phyloP scores from a whole-genome alignment of 2,113 vertebrate genomes.

The Sebastes fasciatus region DNA sequence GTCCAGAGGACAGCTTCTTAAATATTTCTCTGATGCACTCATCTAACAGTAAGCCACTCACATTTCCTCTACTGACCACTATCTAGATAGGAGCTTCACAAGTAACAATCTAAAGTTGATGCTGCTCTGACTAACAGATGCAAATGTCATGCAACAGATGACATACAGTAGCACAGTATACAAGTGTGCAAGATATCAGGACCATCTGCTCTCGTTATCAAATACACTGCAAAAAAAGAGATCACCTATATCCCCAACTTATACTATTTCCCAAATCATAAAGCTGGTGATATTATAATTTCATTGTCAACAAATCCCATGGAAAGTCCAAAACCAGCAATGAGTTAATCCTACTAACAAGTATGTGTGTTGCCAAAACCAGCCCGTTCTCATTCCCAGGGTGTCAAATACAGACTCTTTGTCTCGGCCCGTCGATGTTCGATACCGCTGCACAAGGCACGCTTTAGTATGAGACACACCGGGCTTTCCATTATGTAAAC shows the following conservation, averaged over 20 bases:
- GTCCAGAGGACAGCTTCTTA: conserved; percentile 36
- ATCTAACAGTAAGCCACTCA: conserved; percentile 29
- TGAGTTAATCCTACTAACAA: neutral
- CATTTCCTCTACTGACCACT: conserved; percentile 36
- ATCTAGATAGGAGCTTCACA: conserved; percentile 9
- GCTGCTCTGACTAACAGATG: conserved; percentile 30
- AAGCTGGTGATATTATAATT: neutral
- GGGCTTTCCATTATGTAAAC: too few species aligned
- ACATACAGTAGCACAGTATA: neutral
- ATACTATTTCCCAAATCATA: neutral
- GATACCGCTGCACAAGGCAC: too few species aligned
- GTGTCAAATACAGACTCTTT: too few species aligned
- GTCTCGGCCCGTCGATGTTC: too few species aligned
- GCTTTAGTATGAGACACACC: too few species aligned
- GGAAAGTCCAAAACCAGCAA: neutral
- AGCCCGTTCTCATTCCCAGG: too few species aligned
- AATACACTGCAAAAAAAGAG: neutral
- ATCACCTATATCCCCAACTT: neutral
- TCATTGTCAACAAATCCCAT: neutral
- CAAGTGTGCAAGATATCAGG: conserved; percentile 28
- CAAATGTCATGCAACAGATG: conserved; percentile 6
- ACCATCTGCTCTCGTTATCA: neutral
- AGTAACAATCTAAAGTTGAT: conserved; percentile 9
- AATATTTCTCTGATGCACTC: conserved; percentile 36
- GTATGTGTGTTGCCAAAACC: neutral